Conservation (phyloP, 2,797 vertebrate species). For the Pyrocephalus nanus region DNA sequence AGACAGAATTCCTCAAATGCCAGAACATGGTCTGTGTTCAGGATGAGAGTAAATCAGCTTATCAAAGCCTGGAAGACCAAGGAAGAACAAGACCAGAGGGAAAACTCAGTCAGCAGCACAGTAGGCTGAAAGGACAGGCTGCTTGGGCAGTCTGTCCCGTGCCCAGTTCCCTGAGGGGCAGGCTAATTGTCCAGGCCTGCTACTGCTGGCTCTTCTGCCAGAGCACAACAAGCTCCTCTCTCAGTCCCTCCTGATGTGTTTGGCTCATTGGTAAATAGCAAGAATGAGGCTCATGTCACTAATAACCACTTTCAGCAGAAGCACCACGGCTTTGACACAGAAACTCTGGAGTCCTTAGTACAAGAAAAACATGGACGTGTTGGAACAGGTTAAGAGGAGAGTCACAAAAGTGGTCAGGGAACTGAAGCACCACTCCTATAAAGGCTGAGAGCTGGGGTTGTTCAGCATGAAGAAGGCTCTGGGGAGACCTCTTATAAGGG, state of each 20-base stretch:
- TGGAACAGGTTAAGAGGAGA: background rate
- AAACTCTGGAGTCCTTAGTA: background rate
- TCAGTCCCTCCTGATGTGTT: background rate
- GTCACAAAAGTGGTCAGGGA: background rate
- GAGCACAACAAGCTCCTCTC: background rate
- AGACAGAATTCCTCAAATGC: constrained; percentile 12
- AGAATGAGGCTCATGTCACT: background rate
- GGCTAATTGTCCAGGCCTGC: background rate
- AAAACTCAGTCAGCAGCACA: background rate
- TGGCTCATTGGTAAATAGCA: background rate
- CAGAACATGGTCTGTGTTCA: background rate
- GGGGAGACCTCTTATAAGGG: background rate
- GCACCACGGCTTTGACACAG: background rate
- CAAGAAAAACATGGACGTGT: background rate
- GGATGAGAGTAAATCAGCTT: background rate
- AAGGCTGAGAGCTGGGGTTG: background rate
- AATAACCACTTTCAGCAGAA: background rate
- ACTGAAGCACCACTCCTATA: background rate
- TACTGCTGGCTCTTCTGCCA: background rate
- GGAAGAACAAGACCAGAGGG: background rate
- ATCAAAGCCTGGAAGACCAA: background rate
- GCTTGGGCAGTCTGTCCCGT: background rate
- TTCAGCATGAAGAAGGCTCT: background rate
- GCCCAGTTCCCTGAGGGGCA: background rate
- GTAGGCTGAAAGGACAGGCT: background rate